Conservation (phyloP, 2,888 invertebrate genomes). For the Eupithecia dodoneata region DNA sequence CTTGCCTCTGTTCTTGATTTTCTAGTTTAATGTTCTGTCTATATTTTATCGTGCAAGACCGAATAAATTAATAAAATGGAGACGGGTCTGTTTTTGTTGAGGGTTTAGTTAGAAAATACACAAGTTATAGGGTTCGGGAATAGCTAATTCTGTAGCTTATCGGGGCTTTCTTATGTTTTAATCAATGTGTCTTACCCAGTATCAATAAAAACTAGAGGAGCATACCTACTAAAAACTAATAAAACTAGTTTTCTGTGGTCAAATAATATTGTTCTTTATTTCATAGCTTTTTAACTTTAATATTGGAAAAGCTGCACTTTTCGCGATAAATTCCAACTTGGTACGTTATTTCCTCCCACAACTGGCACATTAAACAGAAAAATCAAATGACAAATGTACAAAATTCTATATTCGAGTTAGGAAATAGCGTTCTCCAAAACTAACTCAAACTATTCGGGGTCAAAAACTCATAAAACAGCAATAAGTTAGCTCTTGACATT, state of each 20-base stretch:
- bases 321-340: conserved; percentile 7
- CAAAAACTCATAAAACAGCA: conserved; percentile 36
- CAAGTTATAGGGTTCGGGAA: not conserved
- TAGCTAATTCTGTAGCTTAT: not conserved
- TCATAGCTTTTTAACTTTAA: not conserved
- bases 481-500: conserved; percentile 35
- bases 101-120: not conserved
- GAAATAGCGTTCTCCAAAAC: conserved; percentile 11
- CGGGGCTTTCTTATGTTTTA: not conserved
- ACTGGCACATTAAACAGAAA: conserved; percentile 13
- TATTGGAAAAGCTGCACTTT: conserved; percentile 2
- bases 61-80: no score
- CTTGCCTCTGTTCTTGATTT: no score
- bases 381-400: conserved; percentile 18
- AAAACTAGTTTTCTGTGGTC: not conserved
- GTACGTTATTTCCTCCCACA: conserved; percentile 2
- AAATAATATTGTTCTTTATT: not conserved
- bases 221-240: not conserved
- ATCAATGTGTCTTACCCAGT: not conserved
- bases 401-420: conserved; percentile 1
- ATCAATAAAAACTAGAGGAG: not conserved
- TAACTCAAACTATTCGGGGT: conserved; percentile 35
- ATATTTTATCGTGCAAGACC: no score
- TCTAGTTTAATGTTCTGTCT: no score
- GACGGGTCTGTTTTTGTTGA: not conserved